Percentiles rank a stretch among this genome's conserved stretches.
Conservation (phyloP, 2,113 vertebrate genomes). For the Archilochus colubris region DNA sequence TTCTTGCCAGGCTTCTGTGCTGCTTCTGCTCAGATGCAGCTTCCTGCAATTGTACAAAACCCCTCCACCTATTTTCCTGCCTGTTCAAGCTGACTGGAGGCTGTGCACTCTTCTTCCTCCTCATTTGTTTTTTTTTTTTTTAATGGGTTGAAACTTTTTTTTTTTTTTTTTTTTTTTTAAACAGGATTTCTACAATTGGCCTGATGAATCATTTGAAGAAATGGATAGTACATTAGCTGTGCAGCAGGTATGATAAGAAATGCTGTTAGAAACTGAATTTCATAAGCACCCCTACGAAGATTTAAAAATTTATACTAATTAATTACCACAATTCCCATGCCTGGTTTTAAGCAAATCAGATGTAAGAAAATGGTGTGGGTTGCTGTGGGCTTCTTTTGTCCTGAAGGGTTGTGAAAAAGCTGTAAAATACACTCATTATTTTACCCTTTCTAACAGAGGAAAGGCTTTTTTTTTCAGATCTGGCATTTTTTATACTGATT, state of each 20-base stretch:
- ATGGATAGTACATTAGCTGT: constrained; percentile 99
- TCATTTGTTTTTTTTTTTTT: neutral
- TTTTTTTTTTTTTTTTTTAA: neutral
- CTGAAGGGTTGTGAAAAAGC: neutral
- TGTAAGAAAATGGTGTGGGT: neutral
- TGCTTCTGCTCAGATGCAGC: neutral
- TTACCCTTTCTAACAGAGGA: neutral
- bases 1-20: neutral
- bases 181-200: constrained; percentile 99
- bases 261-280: neutral
- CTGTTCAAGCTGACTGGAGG: neutral
- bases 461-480: neutral
- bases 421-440: neutral
- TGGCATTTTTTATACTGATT: neutral
- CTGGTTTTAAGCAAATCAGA: neutral
- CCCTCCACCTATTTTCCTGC: neutral
- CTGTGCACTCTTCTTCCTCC: neutral
- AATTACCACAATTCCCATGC: neutral
- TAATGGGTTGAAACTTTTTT: neutral
- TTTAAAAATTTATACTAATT: neutral
- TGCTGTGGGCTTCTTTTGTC: neutral
- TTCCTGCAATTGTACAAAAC: constrained; percentile 29
- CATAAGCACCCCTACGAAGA: neutral
- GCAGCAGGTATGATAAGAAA: constrained; percentile 85
- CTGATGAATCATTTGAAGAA: constrained; percentile 99